Evolutionary conservation across 1,140 invertebrate species (phyloP), one percentile per base, ranked within the genome.

Genomic region (Drosophila navojoa): DNA sequence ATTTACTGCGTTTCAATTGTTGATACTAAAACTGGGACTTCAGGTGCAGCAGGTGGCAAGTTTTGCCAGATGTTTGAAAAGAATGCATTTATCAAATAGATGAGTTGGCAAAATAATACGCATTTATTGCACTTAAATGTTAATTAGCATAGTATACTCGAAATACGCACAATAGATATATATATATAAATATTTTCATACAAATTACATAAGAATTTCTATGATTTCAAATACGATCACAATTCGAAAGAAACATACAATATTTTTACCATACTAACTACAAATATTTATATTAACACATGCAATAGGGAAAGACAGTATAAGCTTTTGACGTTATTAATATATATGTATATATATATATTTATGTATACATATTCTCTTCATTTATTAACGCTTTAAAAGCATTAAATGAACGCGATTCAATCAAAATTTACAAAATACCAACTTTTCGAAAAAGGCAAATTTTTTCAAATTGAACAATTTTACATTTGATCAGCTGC

Each of bases 111-210:
- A 86, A 86, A 76, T 70, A 86, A 81, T 74, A 73, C 58, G 64
- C 75, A 79, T 86, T 86, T 86, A 86, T 86, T 86, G 81, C 79
- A 86, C 81, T 86, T 76, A 59, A 72, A 63, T 68, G 25, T 38
- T 86, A 76, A 78, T 72, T 73, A 58, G 59, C 66, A 70, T 70
- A 61, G 42, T 73, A 68, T 58, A 86, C 62, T 55, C 63, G 81
- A 76, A 78, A 87, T 72, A 87, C 81, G 78, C 79, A 81, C 71
- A 79, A 81, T 86, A 81, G 63, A 22, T 40, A 49, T 25, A 81
- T 75, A 81, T 86, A 74, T 86, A 74, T 69, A 85, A 81, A 77
- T 74, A 62, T 85, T 53, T 42, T 40, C 53, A 67, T 85, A 76
- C 61, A 74, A 68, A 75, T 77, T 85, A 76, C 69, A 78, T 67